Evolutionary conservation across 2,888 invertebrate genomes (phyloP), one percentile per base, ranked within the genome.

Genomic region (Campopleginae sp.): DNA sequence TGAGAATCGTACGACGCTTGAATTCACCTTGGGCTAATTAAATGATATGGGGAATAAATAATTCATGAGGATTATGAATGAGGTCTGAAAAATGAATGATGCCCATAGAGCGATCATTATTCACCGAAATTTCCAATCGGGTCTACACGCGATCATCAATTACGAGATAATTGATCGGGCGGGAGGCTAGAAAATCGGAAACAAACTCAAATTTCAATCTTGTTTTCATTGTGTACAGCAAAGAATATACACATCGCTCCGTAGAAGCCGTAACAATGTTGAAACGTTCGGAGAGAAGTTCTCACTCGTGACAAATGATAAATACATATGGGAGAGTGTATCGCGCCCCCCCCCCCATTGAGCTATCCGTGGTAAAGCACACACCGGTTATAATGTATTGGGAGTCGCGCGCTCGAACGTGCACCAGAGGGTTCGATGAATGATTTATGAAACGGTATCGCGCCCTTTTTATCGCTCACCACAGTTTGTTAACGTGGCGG

Each of bases 361-460:
- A 63, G 63, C 61, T 31, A 58, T 44, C 27, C 72, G 33, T 42
- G 31, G 61, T 51, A 71, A 79, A 75, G 76, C 48, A 82, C 76
- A 82, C 58, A 68, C 44, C n/a, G 71, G 33, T 38, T 76, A 19
- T 48, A 66, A 51, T n/a, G 19, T 58, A 80, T 68, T 42, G 61
- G 12, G 46, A 23, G 23, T 54, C 74, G 44, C 7, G 61, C 33
- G 33, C 33, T 5, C 12, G 46, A 77, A 80, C 75, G 72, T 66
- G 81, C 46, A 68, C 48, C 23, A 75, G 42, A 76, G 77, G 27
- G 14, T 58, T 80, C 85, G 80, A 86, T 86, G 85, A 86, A 86
- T 86, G 85, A 86, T 86, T 86, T 86, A 86, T 86, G 85, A 82
- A 86, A 86, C 85, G 85, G 85, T 86, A 86, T 86, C 85, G 82